Base-by-base conservation (phyloP, 2,113 vertebrate genomes). In the Pseudorhombus dupliciocellatus region DNA sequence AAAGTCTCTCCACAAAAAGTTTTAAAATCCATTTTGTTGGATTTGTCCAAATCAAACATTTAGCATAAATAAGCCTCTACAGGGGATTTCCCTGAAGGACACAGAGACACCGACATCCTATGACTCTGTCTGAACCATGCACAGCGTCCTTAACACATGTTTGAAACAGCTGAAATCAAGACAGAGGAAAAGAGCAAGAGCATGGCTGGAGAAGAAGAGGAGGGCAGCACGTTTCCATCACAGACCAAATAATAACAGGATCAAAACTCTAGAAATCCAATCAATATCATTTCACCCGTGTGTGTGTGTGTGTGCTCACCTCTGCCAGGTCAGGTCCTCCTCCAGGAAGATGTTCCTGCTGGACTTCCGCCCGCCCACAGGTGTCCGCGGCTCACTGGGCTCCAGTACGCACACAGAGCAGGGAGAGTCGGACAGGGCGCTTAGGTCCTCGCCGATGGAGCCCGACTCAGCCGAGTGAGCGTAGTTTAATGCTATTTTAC, bases 261-360 rank as follows among this genome's bases (percentile, higher is more conserved):
- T 20, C 24, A 48, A 53, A 12, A 6, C 26, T 5, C 3, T 9
- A 51, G n/a, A 60, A 16, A 40, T 30, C 21, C 31, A 16, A 50
- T n/a, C 22, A 55, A 5, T 14, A 11, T n/a, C n/a, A n/a, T n/a
- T n/a, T n/a, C n/a, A n/a, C n/a, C n/a, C n/a, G 40, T 44, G 42
- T 44, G 42, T 48, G 46, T 48, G 46, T 48, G 40, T 51, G 57
- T 67, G 61, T 5, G 51, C 34, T 85, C 52, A 99, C 98, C 98
- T 98, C 88, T 99, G 97, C 98, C 98, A 99, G 56, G 96, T 94
- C 34, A 96, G 90, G 84, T 98, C 96, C 84, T 99, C 97, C 88
- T 99, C 98, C 51, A 99, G 92, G 82, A 99, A 99, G 84, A 98
- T 98, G 90, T 98, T 99, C 69, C 97, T 95, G 90, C 96, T 99